Conservation (phyloP, 2,888 invertebrate species). For the Tetrapedia diversipes region DNA sequence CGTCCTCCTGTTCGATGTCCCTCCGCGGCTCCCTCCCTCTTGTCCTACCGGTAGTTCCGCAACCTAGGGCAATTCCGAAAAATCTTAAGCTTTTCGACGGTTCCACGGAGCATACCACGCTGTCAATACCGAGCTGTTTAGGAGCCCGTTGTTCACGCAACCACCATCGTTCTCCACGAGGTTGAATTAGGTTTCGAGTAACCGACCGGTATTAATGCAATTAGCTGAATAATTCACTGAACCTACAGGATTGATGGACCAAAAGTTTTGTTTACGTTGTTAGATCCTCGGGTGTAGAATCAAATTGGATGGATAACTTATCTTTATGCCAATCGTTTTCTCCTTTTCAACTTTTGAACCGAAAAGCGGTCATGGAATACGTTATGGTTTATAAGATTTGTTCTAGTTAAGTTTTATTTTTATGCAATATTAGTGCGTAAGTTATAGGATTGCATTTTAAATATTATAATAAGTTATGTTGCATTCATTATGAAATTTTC, state of each 20-base stretch:
- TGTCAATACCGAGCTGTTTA: slow-evolving; percentile 6
- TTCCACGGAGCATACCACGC: slow-evolving; percentile 10
- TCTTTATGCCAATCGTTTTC: background rate
- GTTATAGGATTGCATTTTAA: too few relatives aligned
- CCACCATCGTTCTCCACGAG: background rate
- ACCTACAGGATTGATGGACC: slow-evolving; percentile 23
- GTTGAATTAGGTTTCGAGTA: slow-evolving; percentile 44
- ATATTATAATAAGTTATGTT: too few relatives aligned
- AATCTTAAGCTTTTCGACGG: slow-evolving; percentile 55
- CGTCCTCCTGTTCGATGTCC: slow-evolving; percentile 35
- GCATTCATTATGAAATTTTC: too few relatives aligned
- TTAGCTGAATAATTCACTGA: slow-evolving; percentile 32
- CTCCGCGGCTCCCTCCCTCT: slow-evolving; percentile 31
- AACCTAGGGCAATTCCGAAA: slow-evolving; percentile 76
- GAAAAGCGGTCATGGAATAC: too few relatives aligned
- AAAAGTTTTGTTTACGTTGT: slow-evolving; percentile 23
- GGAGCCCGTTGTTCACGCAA: slow-evolving; percentile 17
- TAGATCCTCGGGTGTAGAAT: background rate
- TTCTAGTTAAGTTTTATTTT: too few relatives aligned
- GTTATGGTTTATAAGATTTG: too few relatives aligned
- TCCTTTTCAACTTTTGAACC: too few relatives aligned
- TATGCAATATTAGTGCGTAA: too few relatives aligned
- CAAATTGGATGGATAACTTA: slow-evolving; percentile 12
- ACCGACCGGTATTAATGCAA: slow-evolving; percentile 18
- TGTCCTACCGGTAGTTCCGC: slow-evolving; percentile 70